Evolutionary conservation across 2,797 vertebrate species (phyloP).

Genomic region (Echeneis naucrates): DNA sequence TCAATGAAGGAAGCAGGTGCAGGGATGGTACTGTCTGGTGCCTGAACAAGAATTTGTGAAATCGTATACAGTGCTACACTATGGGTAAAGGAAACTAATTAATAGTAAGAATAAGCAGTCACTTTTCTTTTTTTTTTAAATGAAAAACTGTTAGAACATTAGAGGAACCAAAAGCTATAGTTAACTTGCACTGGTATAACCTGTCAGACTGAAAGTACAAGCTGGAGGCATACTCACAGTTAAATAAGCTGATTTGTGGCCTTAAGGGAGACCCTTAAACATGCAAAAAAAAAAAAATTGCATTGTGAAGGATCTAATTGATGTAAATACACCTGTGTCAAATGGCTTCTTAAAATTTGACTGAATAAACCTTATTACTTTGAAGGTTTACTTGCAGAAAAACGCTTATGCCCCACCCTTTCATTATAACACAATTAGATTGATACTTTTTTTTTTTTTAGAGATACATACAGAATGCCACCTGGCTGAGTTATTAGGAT

Average conservation of each 20-base stretch:
- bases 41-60: not conserved
- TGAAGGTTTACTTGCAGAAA: not conserved
- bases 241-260: not conserved
- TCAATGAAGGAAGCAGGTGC: not conserved
- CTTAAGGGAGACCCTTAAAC: not conserved
- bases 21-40: not conserved
- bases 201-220: not conserved
- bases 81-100: not conserved
- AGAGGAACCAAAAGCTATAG: not conserved
- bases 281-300: not conserved
- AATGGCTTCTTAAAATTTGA: not conserved
- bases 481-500: slow-evolving; percentile 31
- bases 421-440: slow-evolving; percentile 36
- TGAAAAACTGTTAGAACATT: not conserved
- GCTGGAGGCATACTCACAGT: not conserved
- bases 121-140: not conserved
- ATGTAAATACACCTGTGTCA: not conserved
- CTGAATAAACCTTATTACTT: not conserved
- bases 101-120: no score
- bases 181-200: slow-evolving; percentile 5
- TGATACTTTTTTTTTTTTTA: no score
- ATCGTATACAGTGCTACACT: not conserved
- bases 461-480: slow-evolving; percentile 61
- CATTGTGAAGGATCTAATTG: not conserved
- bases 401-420: not conserved